Evolutionary conservation across 2,888 invertebrate species (phyloP), one percentile per base, ranked within the genome.

Genomic region (Octonoba sinensis): DNA sequence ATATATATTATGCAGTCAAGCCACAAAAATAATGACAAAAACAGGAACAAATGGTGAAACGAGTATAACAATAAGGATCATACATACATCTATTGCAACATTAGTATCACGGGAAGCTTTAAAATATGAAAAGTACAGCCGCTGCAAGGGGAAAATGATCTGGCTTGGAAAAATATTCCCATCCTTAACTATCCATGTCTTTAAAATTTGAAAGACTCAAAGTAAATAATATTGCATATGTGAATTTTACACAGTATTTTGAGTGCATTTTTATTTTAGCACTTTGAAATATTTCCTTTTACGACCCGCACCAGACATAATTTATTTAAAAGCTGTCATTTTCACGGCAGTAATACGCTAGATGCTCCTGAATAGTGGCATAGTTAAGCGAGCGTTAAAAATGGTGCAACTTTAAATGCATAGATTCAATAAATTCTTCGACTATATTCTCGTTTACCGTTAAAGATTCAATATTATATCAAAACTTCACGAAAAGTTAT

Each of bases 1-100:
- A 82, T 75, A 75, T 75, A 74, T 82, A 70, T 70, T 75, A 82
- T 79, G 79, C 73, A 79, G 67, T 73, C 79, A 82, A 82, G 74
- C 81, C 74, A 75, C 74, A 75, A 75, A 75, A 82, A 82, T 75
- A 75, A 75, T 71, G 74, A 71, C 57, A 70, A 75, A 66, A 74
- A 82, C 70, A 75, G 70, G 70, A 82, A 82, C 70, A 69, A 69
- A 74, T 46, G 27, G 46, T 81, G 62, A 81, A 81, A 74, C 65
- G 69, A 75, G 65, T 82, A 47, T 66, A 73, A 51, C 73, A 73
- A 81, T 64, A 81, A 64, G 69, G 64, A 73, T 72, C 27, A 66
- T 27, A 60, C 59, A 49, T 64, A 82, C 81, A 82, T 75, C 74
- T 82, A 75, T 82, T 75, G 74, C 74, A 70, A 64, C 75, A 36